Percentiles rank a stretch among this genome's conserved stretches.
These are phyloP conservation scores for Rhinolophus sinicus DNA, from an alignment of 2,113 vertebrate species.

Conservation along the genomic window DNA sequence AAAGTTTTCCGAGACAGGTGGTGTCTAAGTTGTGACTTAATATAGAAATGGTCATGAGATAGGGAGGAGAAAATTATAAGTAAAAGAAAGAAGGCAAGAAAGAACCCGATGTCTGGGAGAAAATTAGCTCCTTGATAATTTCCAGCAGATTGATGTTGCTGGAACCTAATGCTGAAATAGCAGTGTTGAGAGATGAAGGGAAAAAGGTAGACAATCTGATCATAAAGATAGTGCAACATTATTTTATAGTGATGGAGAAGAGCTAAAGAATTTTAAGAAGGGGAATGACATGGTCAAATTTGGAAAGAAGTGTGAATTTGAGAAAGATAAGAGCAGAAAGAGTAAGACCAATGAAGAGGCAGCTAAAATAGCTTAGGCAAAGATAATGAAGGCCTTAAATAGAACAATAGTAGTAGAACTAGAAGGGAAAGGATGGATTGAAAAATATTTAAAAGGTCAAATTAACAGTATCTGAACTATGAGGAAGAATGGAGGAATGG, in stretches of 20 bases:
- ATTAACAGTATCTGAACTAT: not conserved
- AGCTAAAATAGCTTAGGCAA: not conserved
- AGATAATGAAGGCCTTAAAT: not conserved
- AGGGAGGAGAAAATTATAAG: not conserved
- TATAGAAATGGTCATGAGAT: not conserved
- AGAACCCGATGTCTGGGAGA: not conserved
- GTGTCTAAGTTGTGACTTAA: not conserved
- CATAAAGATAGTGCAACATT: too few relatives aligned
- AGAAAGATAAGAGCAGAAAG: not conserved
- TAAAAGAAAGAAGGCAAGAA: not conserved
- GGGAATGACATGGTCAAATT: not conserved
- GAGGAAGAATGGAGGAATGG: not conserved
- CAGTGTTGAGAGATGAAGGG: not conserved
- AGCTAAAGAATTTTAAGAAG: not conserved
- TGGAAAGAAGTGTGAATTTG: not conserved
- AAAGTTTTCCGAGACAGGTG: not conserved
- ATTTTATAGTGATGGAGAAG: not conserved
- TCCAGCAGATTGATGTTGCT: not conserved
- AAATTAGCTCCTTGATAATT: not conserved
- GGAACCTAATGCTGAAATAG: not conserved
- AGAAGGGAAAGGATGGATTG: not conserved
- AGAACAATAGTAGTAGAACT: not conserved
- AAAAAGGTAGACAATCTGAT: not conserved
- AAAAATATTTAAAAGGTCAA: not conserved
- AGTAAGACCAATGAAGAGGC: not conserved